Evolutionary conservation across 2,888 invertebrate species (phyloP), one percentile per base, ranked within the genome.

Genomic region (Frankliniella fusca): DNA sequence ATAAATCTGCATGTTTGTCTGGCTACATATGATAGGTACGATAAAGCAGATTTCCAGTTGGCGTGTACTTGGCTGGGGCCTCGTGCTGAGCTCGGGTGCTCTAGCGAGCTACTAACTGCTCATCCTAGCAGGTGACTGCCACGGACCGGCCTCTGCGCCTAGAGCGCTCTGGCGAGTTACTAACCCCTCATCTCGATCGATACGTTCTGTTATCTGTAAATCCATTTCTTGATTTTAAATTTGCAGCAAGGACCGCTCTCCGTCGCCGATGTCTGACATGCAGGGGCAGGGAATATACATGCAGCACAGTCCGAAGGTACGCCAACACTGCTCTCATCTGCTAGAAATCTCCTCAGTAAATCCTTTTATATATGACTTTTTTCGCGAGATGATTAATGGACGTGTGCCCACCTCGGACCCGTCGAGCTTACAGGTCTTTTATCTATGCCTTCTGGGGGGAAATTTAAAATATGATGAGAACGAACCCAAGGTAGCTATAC

Each of bases 251-350:
- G 81, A 84, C 54, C 83, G 85, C 81, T 85, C 85, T 27, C 83
- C 83, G 49, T 85, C 85, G 12, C 83, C 84, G 76, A 84, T 83
- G 54, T 84, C 84, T 79, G 84, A 84, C 76, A 81, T 82, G 11
- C 81, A 85, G 82, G 85, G 85, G 49, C 85, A 85, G 76, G 85
- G 85, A 15, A 84, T 84, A 81, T 83, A 84, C 80, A 84, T 83
- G 80, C 85, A 85, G 83, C 88, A 88, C 83, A 89, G 88, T 85
- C 89, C 89, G 81, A 89, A 89, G 88, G 89, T 88, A 86, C 83
- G 38, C 38, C 38, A 38, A 38, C 38, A 38, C 5, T 5, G 38
- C 38, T 38, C 38, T 38, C 38, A 38, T 38, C 38, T 5, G 38
- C 38, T 38, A 38, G 38, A 38, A 38, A 38, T 38, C 38, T 38